phyloP scores from a whole-genome alignment of 2,888 invertebrate species.

The Theretra japonica region DNA sequence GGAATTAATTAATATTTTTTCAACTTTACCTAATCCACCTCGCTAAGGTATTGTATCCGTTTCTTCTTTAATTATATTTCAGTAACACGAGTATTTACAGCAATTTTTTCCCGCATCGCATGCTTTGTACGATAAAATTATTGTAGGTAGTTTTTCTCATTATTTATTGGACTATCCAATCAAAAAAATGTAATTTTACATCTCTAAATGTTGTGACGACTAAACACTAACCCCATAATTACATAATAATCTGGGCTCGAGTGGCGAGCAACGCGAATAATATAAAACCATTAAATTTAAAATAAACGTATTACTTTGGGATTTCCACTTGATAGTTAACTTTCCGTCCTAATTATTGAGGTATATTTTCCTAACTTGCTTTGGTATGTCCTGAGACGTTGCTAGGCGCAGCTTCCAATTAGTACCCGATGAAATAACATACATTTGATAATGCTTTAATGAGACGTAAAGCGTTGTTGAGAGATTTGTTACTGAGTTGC shows the following conservation, averaged over 20 bases:
- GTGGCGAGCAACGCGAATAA: neutral
- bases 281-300: neutral
- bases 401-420: too few species aligned
- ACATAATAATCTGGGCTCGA: neutral
- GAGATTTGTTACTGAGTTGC: neutral
- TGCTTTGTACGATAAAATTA: conserved; percentile 1
- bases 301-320: neutral
- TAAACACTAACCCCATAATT: neutral
- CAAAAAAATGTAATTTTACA: neutral
- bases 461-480: neutral
- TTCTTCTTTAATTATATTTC: conserved; percentile 2
- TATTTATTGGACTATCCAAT: neutral
- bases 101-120: conserved; percentile 1
- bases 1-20: neutral
- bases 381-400: too few species aligned
- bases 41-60: neutral
- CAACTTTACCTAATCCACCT: neutral
- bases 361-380: too few species aligned
- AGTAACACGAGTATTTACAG: neutral
- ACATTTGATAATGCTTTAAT: too few species aligned
- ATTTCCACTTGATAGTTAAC: neutral
- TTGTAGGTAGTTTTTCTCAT: neutral
- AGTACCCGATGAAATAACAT: too few species aligned
- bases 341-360: neutral
- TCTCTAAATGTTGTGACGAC: conserved; percentile 5